Base-by-base conservation (phyloP, 1,140 invertebrate species). In the Whitmania pigra region DNA sequence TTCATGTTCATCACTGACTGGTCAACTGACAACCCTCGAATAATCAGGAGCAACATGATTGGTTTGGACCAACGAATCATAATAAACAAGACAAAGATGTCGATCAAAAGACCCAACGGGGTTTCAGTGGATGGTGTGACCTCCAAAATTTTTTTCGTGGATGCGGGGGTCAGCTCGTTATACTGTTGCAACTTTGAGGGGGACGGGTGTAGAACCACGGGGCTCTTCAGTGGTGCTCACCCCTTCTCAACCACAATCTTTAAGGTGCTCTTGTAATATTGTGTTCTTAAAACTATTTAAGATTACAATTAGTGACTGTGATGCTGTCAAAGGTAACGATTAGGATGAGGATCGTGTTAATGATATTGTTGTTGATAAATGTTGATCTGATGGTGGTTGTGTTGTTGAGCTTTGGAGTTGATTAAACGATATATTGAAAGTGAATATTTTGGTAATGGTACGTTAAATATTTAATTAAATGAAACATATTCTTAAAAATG, bases 31-130 rank as follows among this genome's bases (percentile, higher is more conserved):
- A 82, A 86, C 63, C 93, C 94, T 0, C 93, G 93, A 83, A 90
- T 99, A 71, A 93, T 95, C 81, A 87, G 87, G 84, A 87, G 94
- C 0, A 91, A 92, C 79, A 88, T 96, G 85, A 94, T 97, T 82
- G 95, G 94, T 0, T 73, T 71, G 0, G 27, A 71, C 18, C 57
- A 76, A 6, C 29, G 71, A 2, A 29, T 72, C 5, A 72, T 79
- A 27, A 73, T 78, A n/a, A 73, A 72, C 27, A 75, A 74, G 17
- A 57, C 69, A 11, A 70, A 43, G 31, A 20, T 29, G 53, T 63
- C 66, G 7, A 72, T 80, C 4, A 54, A 74, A 18, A 77, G 76
- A 76, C 77, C 78, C 0, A 80, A 78, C 71, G 77, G 77, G 7
- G 55, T 80, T 25, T 75, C 79, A 40, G 76, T 80, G 36, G 80